phyloP scores from a whole-genome alignment of 2,797 vertebrate species.

The Labroides dimidiatus region DNA sequence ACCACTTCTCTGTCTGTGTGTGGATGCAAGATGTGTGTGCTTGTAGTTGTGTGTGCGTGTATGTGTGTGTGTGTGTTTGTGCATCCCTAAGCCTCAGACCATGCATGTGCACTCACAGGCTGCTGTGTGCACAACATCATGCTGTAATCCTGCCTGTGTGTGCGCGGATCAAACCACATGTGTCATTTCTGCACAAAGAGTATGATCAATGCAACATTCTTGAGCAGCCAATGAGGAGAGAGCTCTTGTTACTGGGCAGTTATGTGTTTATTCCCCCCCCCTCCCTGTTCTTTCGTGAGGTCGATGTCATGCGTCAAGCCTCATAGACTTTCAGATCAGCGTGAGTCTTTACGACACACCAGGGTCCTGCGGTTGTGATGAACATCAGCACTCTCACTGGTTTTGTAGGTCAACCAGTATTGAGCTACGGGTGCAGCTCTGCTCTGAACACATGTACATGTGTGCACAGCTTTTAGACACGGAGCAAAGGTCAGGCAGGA shows the following conservation, averaged over 20 bases:
- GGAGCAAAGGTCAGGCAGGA: constrained; percentile 56
- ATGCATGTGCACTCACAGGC: constrained; percentile 23
- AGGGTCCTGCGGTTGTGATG: constrained; percentile 69
- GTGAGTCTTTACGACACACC: constrained; percentile 77
- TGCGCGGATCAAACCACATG: constrained; percentile 65
- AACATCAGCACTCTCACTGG: constrained; percentile 77
- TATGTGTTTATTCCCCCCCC: constrained; percentile 73
- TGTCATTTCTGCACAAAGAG: constrained; percentile 76
- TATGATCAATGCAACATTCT: constrained; percentile 79
- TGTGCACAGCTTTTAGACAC: constrained; percentile 32
- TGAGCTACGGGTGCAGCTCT: constrained; percentile 62
- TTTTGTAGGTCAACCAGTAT: constrained; percentile 82
- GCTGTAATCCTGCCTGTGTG: constrained; percentile 66
- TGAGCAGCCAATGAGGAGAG: constrained; percentile 80
- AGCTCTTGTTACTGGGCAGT: constrained; percentile 85
- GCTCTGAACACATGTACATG: constrained; percentile 38
- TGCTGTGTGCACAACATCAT: constrained; percentile 38
- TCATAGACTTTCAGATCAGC: constrained; percentile 79
- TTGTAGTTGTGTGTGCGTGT: constrained; percentile 15
- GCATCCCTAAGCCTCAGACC: constrained; percentile 35
- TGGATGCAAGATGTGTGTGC: constrained; percentile 25
- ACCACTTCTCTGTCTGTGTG: constrained; percentile 62
- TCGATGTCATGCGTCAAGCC: constrained; percentile 83
- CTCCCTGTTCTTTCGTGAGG: constrained; percentile 72
- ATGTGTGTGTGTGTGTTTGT: constrained; percentile 11